These are phyloP conservation scores for Felis chaus DNA, from an alignment of 2,113 vertebrate genomes.

Conservation along the genomic window DNA sequence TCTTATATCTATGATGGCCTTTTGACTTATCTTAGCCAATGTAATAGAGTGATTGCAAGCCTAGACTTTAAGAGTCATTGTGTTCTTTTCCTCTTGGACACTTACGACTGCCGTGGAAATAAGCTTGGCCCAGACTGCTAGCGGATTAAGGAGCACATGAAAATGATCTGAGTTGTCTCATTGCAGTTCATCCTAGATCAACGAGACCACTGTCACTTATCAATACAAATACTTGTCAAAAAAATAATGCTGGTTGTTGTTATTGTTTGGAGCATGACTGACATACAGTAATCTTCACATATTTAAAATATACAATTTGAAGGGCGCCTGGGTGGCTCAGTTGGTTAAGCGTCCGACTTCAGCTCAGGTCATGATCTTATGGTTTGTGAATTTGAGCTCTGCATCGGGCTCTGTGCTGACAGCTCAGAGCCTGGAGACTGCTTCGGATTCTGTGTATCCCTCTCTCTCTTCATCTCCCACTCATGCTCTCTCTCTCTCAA, in stretches of 20 bases:
- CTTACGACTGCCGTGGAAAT: background rate
- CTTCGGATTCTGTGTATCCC: too few species aligned
- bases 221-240: background rate
- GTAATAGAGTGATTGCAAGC: background rate
- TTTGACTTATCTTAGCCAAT: background rate
- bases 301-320: background rate
- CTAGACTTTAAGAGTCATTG: background rate
- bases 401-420: too few species aligned
- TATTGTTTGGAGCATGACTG: background rate
- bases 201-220: background rate
- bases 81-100: background rate
- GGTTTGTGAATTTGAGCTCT: too few species aligned
- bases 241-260: background rate
- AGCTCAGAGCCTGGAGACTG: too few species aligned
- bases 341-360: too few species aligned
- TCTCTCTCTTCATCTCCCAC: too few species aligned
- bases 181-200: background rate
- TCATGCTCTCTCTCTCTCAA: too few species aligned
- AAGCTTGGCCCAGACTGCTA: background rate
- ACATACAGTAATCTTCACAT: background rate
- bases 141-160: background rate
- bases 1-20: background rate
- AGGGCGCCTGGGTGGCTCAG: too few species aligned
- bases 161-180: background rate
- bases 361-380: too few species aligned